Base-by-base conservation (phyloP, 2,888 invertebrate genomes). In the Morpho deidamia region DNA sequence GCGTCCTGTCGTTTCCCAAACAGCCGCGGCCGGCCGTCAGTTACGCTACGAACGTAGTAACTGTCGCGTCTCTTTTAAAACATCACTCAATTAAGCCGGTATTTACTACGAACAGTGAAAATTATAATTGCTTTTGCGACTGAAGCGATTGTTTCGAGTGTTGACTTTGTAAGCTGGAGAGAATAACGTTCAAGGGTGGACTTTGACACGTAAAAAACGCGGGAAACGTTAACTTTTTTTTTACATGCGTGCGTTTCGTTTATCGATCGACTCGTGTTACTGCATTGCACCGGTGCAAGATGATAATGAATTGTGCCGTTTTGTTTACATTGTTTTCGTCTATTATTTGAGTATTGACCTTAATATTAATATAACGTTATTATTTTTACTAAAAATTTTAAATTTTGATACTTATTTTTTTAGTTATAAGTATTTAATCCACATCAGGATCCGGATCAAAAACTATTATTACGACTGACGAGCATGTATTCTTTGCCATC, bases 21-120 rank as follows among this genome's bases (percentile, higher is more conserved):
- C 62, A 54, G 56, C 57, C 56, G 60, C 62, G 55, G 55, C 57
- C 63, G 58, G 60, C 61, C 58, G 74, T 74, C 81, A 82, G 85
- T 84, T 76, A 78, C 78, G 78, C 81, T 75, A 73, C 76, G 81
- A 72, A 66, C 81, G 76, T 77, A 81, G 71, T 72, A 74, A 70
- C 75, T 72, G 82, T 66, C 76, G 76, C 78, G 74, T 78, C 78
- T 60, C 58, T 58, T 55, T 58, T 50, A 59, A 49, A 60, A 61
- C 57, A 37, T 42, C 44, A 53, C 51, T 47, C 50, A 55, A 59
- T 56, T 58, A 60, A 44, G 37, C 51, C 44, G 47, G 47, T 49
- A 11, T 11, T 41, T 44, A 40, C 14, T 48, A 35, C 11, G 34
- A 47, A 53, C 44, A 33, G 39, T 55, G 45, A 32, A 48, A 53